Base-by-base conservation (phyloP, 2,888 invertebrate species). In the Spialia ferax region DNA sequence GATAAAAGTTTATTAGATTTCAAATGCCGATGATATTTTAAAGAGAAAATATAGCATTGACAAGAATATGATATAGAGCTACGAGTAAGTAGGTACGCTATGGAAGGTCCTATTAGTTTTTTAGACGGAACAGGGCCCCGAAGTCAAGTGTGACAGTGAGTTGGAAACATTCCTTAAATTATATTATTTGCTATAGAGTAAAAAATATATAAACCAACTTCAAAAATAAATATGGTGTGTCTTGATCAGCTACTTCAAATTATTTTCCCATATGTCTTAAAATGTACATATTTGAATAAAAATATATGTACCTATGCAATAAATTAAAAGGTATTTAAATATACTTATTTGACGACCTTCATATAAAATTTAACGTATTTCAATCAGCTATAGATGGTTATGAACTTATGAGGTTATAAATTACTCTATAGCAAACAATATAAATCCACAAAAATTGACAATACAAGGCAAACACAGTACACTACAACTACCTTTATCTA, bases 381-480 rank as follows among this genome's bases (percentile, higher is more conserved):
- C n/a, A n/a, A n/a, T n/a, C n/a, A n/a, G n/a, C n/a, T n/a, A n/a
- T n/a, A n/a, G n/a, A n/a, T n/a, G n/a, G n/a, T n/a, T n/a, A n/a
- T n/a, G n/a, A n/a, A n/a, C n/a, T n/a, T n/a, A n/a, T n/a, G n/a
- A n/a, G n/a, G n/a, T n/a, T n/a, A n/a, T n/a, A n/a, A n/a, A 32
- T 42, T 42, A 42, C 15, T 42, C 15, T 59, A 26, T 52, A 52
- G 38, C 22, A 66, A 56, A 55, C 22, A n/a, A 42, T 29, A 55
- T 45, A 45, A 55, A 15, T 2, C 15, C 26, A 29, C 18, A 26
- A 29, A 71, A 78, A 77, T 76, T 77, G 74, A 78, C 75, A 71
- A 61, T 70, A 76, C 74, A 77, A 77, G 75, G 73, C 75, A 42
- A 65, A 71, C 54, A 68, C 68, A 71, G 69, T 68, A 56, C 60